Evolutionary conservation across 2,888 invertebrate species (phyloP).

Genomic region (Cephus rjabovi): DNA sequence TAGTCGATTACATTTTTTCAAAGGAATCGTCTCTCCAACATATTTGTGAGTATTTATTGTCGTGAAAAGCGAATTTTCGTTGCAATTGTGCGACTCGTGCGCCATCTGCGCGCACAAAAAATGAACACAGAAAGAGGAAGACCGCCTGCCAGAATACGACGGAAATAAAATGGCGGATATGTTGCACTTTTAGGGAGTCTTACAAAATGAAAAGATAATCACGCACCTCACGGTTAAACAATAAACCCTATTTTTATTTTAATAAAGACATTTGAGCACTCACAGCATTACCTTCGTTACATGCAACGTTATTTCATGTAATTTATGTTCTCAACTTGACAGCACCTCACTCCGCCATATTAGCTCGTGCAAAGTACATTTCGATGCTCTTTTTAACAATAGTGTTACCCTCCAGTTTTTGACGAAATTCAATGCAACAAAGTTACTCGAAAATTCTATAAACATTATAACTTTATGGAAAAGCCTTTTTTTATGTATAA

Average conservation of each 20-base stretch:
- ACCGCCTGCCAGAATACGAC: neutral
- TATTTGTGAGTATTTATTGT: neutral
- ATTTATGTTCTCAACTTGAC: neutral
- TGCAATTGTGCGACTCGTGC: neutral
- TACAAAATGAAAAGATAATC: neutral
- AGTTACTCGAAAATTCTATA: neutral
- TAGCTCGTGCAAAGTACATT: neutral
- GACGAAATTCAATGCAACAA: neutral
- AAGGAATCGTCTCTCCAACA: neutral
- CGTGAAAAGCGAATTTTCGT: neutral
- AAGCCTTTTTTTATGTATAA: neutral
- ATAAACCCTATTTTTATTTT: neutral
- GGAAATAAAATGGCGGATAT: conserved; percentile 3
- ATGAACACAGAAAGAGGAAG: neutral
- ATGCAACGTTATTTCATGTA: neutral
- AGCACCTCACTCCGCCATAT: neutral
- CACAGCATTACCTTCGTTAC: neutral
- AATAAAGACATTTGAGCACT: neutral
- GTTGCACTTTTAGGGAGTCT: neutral
- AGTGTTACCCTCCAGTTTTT: neutral
- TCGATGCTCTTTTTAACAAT: neutral
- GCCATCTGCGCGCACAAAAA: conserved; percentile 4
- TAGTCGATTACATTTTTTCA: neutral
- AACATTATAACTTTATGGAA: neutral
- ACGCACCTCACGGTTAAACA: neutral